A percentile compares a stretch with the other conserved stretches of the same genome.
Evolutionary conservation across 1,140 invertebrate species (phyloP).

Genomic region (Aphelinus atriplicis): DNA sequence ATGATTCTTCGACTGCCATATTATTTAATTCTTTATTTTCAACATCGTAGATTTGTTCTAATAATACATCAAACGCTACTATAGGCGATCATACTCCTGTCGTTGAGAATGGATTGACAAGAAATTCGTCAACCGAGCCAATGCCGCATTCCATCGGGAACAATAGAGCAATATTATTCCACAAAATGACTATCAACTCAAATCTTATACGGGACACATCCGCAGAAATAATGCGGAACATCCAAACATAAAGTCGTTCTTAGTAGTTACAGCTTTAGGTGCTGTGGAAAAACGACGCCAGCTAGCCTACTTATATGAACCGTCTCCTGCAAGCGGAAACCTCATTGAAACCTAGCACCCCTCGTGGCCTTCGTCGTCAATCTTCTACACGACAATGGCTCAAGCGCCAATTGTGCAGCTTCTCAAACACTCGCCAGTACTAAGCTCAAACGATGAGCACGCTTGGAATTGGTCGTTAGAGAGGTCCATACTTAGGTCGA

Average conservation of each 20-base stretch:
- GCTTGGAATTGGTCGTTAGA: slow-evolving; percentile 77
- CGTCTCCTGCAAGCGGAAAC: slow-evolving; percentile 73
- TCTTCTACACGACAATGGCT: slow-evolving; percentile 57
- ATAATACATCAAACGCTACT: slow-evolving; percentile 60
- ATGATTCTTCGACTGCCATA: background rate
- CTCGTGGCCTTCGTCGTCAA: slow-evolving; percentile 48
- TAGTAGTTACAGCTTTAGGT: no score
- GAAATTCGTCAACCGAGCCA: slow-evolving; percentile 61
- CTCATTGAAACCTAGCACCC: slow-evolving; percentile 56
- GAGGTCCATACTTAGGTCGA: slow-evolving; percentile 65
- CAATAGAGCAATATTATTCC: slow-evolving; percentile 62
- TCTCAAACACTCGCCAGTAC: slow-evolving; percentile 71
- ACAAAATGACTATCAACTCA: slow-evolving; percentile 57
- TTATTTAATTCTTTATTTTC: slow-evolving; percentile 63
- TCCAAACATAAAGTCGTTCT: slow-evolving; percentile 62
- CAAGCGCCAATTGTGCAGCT: slow-evolving; percentile 57
- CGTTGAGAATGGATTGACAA: slow-evolving; percentile 67
- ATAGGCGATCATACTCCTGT: slow-evolving; percentile 55
- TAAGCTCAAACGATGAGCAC: slow-evolving; percentile 67
- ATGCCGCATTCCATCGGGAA: slow-evolving; percentile 58
- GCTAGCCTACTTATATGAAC: slow-evolving; percentile 85
- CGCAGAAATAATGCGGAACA: slow-evolving; percentile 60
- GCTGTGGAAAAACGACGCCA: slow-evolving; percentile 79
- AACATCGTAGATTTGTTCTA: slow-evolving; percentile 55
- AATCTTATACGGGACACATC: slow-evolving; percentile 64